Evolutionary conservation across 2,113 vertebrate species (phyloP), one percentile per base, ranked within the genome.

Genomic region (Mesitornis unicolor): DNA sequence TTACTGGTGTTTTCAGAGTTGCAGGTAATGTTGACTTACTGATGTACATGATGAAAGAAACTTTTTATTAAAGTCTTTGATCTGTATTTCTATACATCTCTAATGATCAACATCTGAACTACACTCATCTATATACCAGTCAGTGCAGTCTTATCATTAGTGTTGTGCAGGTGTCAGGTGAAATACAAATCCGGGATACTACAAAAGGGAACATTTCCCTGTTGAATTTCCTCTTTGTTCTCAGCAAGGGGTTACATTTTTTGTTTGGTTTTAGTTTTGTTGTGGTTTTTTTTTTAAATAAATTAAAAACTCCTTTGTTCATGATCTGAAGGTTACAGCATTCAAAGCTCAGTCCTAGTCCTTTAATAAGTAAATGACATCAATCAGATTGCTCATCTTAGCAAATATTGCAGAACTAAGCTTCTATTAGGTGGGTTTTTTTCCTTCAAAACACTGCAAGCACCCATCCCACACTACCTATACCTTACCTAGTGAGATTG

Each of bases 231-330:
- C 10, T 19, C n/a, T 68, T 71, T 36, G 26, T 19, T 80, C 61
- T 60, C 19, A 68, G 16, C 0, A 0, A 12, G 38, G 24, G 0
- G 2, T 10, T 54, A 35, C 1, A 2, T 6, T 9, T 24, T 33
- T 51, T 28, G 7, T 47, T 11, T 38, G 16, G 3, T 48, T 48
- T 48, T 24, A 12, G 47, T n/a, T n/a, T n/a, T n/a, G 50, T 53
- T 28, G 51, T 48, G 7, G 5, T 56, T 53, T n/a, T 8, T 17
- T 54, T 51, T 82, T 74, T 19, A 91, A 74, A 48, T 9, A 70
- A 67, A 36, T 7, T 59, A 87, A 70, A 40, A 6, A 3, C 15
- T 85, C 11, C 25, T 92, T 57, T 87, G 40, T n/a, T 94, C 38
- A 33, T 24, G 22, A 84, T 59, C 50, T 65, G 54, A 87, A 74